phyloP scores from a whole-genome alignment of 2,797 vertebrate species.

The Pipistrellus nathusii region DNA sequence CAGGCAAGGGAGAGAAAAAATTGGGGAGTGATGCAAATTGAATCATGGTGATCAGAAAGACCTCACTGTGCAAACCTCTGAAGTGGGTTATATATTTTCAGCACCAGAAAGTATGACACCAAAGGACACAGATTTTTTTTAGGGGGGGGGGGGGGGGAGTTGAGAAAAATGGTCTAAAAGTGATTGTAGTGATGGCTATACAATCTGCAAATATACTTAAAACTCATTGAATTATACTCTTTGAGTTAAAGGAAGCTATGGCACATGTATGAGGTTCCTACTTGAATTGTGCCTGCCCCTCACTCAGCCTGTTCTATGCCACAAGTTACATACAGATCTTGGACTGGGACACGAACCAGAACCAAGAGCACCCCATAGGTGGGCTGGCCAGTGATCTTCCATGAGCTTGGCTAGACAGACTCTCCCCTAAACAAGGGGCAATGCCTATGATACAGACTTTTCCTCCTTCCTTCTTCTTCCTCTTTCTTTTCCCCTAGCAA shows the following conservation, averaged over 20 bases:
- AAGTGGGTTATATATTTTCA: background rate
- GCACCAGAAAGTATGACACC: background rate
- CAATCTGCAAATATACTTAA: background rate
- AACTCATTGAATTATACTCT: background rate
- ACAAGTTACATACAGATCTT: background rate
- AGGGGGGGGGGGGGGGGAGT: too few species aligned
- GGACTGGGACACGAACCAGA: background rate
- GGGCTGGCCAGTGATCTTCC: background rate
- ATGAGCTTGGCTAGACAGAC: background rate
- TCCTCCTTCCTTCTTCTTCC: background rate
- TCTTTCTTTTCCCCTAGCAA: background rate
- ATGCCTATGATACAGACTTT: background rate
- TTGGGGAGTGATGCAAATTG: fast-evolving
- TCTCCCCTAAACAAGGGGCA: background rate
- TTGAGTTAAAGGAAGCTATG: background rate
- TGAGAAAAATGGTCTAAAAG: background rate
- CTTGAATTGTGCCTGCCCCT: background rate
- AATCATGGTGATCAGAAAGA: background rate
- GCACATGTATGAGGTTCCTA: fast-evolving
- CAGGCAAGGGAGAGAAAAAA: background rate
- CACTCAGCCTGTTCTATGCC: background rate
- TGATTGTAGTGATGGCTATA: background rate
- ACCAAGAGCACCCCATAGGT: background rate
- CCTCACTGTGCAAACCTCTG: too few species aligned
- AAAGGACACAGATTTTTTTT: background rate